Evolutionary conservation across 2,888 invertebrate species (phyloP), one percentile per base, ranked within the genome.

Genomic region (Scaeva pyrastri): DNA sequence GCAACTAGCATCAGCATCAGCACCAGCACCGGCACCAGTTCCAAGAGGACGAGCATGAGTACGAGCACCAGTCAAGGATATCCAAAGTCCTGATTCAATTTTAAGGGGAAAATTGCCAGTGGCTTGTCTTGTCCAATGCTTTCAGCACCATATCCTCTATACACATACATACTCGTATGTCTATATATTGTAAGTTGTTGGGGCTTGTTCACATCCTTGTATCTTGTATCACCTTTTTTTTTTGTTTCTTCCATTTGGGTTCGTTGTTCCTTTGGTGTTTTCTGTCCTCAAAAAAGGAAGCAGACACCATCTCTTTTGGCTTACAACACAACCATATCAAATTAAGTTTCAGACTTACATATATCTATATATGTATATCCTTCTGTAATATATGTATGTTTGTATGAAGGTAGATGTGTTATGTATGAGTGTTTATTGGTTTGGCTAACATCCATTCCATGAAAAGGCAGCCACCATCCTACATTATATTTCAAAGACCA

Each of bases 91-190:
- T 77, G 72, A 66, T 76, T 85, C 68, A 68, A 56, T 75, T 83
- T 73, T 78, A 23, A 58, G 43, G 19, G 73, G 68, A 68, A 80
- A 76, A 80, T 76, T 80, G 76, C 66, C 60, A 72, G 64, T 75
- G 66, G 75, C 79, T 66, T 75, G 74, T 79, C 77, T 50, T 74
- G 74, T 74, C 31, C 74, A 41, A 58, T 75, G 45, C 56, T 73
- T 45, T 70, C 21, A 58, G 58, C 58, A 52, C 55, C 55, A 50
- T 16, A 43, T 62, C 14, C 39, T 39, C 39, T 21, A 19, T 26
- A n/a, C n/a, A n/a, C n/a, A n/a, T n/a, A n/a, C n/a, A n/a, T n/a
- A n/a, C n/a, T n/a, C 8, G 31, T 14, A 52, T 39, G 2, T 39
- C 39, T 23, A n/a, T 16, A 21, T 36, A 16, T 41, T n/a, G 4